Evolutionary conservation across 2,797 vertebrate genomes (phyloP).

Genomic region (Cyprinella venusta): DNA sequence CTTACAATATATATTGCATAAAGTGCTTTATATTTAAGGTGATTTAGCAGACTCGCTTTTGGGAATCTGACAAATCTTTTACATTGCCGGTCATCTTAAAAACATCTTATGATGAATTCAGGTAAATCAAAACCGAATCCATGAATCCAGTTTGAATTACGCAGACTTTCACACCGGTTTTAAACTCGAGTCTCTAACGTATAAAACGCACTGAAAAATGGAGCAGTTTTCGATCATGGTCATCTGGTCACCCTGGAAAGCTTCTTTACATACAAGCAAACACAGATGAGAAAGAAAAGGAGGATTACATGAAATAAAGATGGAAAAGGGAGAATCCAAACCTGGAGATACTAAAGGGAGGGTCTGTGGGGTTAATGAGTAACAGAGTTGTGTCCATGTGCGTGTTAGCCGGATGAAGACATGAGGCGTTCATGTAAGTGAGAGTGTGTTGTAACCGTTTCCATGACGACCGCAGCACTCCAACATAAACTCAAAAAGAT

Average conservation of each 20-base stretch:
- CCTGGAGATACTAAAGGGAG: background rate
- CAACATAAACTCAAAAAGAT: constrained; percentile 28
- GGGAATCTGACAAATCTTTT: background rate
- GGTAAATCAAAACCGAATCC: background rate
- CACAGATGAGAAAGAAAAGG: background rate
- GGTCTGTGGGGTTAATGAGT: background rate
- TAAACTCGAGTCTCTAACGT: background rate
- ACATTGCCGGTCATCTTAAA: background rate
- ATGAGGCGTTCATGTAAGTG: constrained; percentile 6
- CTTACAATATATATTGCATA: background rate
- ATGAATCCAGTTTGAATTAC: background rate
- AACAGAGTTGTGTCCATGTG: background rate
- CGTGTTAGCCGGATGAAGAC: constrained; percentile 4
- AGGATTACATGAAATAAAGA: constrained; percentile 5
- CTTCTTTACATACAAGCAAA: background rate
- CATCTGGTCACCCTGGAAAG: background rate
- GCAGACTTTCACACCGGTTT: background rate
- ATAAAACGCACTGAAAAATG: background rate
- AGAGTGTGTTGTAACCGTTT: constrained; percentile 1
- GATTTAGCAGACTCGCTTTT: background rate
- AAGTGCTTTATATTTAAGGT: background rate
- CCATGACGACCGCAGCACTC: constrained; percentile 4
- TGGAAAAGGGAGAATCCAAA: background rate
- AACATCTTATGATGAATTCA: background rate
- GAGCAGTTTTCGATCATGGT: background rate